A percentile compares a stretch with the other conserved stretches of the same genome.
phyloP scores from a whole-genome alignment of 1,140 invertebrate genomes.

The Apis laboriosa region DNA sequence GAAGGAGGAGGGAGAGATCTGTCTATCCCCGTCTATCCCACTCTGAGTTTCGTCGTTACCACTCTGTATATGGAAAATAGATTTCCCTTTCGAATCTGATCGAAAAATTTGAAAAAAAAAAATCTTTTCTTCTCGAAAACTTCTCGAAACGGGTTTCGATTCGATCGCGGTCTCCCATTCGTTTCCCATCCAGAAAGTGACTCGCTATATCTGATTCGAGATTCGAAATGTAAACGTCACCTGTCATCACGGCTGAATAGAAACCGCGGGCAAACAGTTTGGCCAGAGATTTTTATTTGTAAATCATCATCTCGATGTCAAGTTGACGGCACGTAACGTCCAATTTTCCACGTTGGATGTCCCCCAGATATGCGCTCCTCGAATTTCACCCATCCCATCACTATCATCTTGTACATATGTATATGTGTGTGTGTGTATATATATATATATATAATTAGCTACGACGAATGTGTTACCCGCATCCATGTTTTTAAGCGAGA shows the following conservation, averaged over 20 bases:
- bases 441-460: background rate
- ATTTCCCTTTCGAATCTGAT: background rate
- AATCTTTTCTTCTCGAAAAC: background rate
- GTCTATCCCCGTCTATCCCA: background rate
- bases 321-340: slow-evolving; percentile 4
- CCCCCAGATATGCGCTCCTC: background rate
- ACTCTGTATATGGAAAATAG: background rate
- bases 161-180: background rate
- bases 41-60: background rate
- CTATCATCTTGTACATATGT: background rate
- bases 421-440: background rate
- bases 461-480: background rate
- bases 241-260: slow-evolving; percentile 8
- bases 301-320: slow-evolving; percentile 25
- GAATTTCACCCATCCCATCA: background rate
- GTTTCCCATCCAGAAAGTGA: no score
- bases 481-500: background rate
- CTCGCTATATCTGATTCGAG: background rate
- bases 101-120: no score
- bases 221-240: slow-evolving; percentile 6
- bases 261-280: slow-evolving; percentile 34
- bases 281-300: slow-evolving; percentile 23
- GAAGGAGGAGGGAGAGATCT: no score
- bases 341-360: slow-evolving; percentile 21
- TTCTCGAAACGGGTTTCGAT: background rate